Conservation (phyloP, 2,888 invertebrate genomes). For the Saturnia japonica region DNA sequence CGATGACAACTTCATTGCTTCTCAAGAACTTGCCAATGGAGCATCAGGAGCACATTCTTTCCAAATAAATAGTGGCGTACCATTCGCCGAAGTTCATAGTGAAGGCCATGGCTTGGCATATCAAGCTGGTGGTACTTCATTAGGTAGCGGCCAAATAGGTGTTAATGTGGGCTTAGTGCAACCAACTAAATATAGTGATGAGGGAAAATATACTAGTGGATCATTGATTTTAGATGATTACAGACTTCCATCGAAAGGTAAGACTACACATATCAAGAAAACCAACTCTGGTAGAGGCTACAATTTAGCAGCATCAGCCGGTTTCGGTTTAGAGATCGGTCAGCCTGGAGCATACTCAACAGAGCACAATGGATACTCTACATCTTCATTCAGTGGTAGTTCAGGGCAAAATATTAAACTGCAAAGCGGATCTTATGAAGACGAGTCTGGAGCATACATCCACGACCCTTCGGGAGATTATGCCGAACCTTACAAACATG, state of each 20-base stretch:
- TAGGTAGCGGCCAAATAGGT: conserved; percentile 24
- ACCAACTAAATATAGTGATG: conserved; percentile 55
- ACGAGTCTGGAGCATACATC: conserved; percentile 70
- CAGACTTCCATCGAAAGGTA: conserved; percentile 51
- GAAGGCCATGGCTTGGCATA: conserved; percentile 39
- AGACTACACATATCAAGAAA: conserved; percentile 10
- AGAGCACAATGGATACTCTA: conserved; percentile 32
- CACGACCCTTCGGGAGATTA: conserved; percentile 75
- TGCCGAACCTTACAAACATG: conserved; percentile 69
- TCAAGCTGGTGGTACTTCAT: conserved; percentile 37
- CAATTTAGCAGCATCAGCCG: conserved; percentile 17
- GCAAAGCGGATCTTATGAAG: conserved; percentile 49
- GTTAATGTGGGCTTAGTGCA: conserved; percentile 60
- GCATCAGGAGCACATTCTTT: conserved; percentile 35
- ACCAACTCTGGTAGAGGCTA: conserved; percentile 14
- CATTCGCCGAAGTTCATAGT: conserved; percentile 28
- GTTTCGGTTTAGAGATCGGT: conserved; percentile 20
- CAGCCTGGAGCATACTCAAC: conserved; percentile 25
- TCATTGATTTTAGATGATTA: conserved; percentile 73
- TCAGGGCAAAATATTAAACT: conserved; percentile 40
- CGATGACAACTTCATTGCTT: conserved; percentile 67
- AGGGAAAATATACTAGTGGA: conserved; percentile 64
- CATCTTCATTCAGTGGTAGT: conserved; percentile 30
- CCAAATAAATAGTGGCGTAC: conserved; percentile 35
- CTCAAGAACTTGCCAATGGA: conserved; percentile 60